Base-by-base conservation (phyloP, 2,113 vertebrate species). In the Toxotes chatareus region DNA sequence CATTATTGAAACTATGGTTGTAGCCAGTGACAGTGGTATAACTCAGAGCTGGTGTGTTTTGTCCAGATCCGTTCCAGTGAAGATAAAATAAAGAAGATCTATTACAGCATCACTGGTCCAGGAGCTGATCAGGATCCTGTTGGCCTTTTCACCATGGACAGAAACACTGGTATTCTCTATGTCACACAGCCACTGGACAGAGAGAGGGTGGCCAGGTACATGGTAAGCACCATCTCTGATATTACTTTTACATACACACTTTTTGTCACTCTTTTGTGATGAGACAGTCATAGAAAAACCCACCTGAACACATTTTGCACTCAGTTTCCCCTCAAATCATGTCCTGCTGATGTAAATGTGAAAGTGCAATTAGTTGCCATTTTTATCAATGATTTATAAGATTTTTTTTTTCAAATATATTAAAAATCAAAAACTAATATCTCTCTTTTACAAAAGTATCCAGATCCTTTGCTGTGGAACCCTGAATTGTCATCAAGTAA, bases 121-220 rank as follows among this genome's bases (percentile, higher is more conserved):
- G 95, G 95, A 59, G 94, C 92, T 31, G 73, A 91, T 69, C 4
- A 3, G 68, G 9, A 40, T 2, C 95, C 95, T 32, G 0, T 2
- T 0, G 12, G 7, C 1, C 61, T 94, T 32, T 96, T 96, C 76
- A 85, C 5, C 1, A 84, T 94, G 23, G 62, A 90, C 21, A 86
- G 1, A 70, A 0, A 0, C 2, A 32, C 38, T 14, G 95, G 94
- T 1, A 2, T 0, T 32, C 38, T 96, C n/a, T 92, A 7, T 31
- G 23, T 94, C 5, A 93, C 91, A 19, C 31, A 86, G 7, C 87
- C 83, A 7, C 88, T 96, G 2, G 94, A 96, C 88, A 89, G 95
- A 84, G 92, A 93, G 36, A 1, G 8, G 1, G 12, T 40, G n/a
- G 11, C 1, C 0, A 3, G 0, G 0, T 93, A 91, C 19, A 6